Conservation (phyloP, 2,888 invertebrate species). For the Clitarchus hookeri region DNA sequence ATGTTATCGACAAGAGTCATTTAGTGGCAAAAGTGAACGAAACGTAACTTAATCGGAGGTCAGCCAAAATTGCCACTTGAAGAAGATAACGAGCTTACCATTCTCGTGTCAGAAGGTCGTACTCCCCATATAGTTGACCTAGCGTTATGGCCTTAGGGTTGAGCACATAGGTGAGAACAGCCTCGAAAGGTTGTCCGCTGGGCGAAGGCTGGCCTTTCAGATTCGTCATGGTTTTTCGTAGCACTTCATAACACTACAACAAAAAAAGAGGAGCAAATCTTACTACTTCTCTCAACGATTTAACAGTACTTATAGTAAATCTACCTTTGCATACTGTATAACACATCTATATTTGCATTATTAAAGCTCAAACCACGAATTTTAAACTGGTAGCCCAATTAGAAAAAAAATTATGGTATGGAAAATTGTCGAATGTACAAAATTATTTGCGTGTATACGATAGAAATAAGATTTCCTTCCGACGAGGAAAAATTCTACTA, state of each 20-base stretch:
- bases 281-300: no score
- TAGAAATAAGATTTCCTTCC: no score
- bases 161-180: conserved; percentile 66
- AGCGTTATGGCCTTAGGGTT: conserved; percentile 85
- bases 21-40: background rate
- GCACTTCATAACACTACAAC: conserved; percentile 66
- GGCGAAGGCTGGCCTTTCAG: conserved; percentile 70
- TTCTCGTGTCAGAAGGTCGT: conserved; percentile 78
- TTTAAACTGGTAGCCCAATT: no score
- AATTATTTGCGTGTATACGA: no score
- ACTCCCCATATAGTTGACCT: conserved; percentile 85
- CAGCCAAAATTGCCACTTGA: background rate
- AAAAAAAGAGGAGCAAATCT: conserved; percentile 25
- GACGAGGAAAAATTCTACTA: no score
- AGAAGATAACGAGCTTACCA: conserved; percentile 57
- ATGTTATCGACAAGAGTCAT: no score
- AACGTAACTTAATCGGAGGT: background rate
- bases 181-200: conserved; percentile 69
- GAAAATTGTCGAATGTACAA: no score
- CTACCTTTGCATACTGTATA: no score
- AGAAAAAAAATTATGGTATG: no score
- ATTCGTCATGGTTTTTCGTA: conserved; percentile 68
- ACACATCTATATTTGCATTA: no score
- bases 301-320: no score
- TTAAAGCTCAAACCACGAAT: no score